These are phyloP conservation scores for Tanytarsus gracilentus DNA, from an alignment of 2,888 invertebrate genomes.

Conservation along the genomic window DNA sequence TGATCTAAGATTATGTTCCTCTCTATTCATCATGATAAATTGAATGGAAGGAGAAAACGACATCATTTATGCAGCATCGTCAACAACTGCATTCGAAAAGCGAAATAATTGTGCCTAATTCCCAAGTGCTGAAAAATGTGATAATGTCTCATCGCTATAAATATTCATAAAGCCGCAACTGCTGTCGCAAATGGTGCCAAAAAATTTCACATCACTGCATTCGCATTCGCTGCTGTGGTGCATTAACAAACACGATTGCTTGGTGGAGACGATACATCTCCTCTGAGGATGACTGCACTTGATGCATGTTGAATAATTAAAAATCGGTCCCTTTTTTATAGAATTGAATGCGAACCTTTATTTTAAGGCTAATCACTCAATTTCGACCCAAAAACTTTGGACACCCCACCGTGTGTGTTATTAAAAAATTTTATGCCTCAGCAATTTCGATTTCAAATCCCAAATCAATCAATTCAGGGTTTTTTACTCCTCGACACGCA, in stretches of 20 bases:
- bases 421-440: slow-evolving; percentile 14
- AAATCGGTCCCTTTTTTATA: too few relatives aligned
- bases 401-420: background rate
- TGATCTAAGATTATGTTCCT: slow-evolving; percentile 5
- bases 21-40: too few relatives aligned
- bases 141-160: slow-evolving; percentile 21
- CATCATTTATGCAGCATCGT: background rate
- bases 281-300: background rate
- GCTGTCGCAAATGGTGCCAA: slow-evolving; percentile 18
- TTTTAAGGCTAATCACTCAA: too few relatives aligned
- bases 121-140: slow-evolving; percentile 27
- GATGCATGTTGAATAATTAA: slow-evolving; percentile 3
- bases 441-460: slow-evolving; percentile 1
- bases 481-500: too few relatives aligned
- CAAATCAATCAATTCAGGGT: slow-evolving; percentile 28
- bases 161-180: slow-evolving; percentile 25
- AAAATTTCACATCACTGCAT: slow-evolving; percentile 7
- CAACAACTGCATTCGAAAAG: slow-evolving; percentile 4
- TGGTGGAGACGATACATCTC: background rate
- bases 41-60: too few relatives aligned
- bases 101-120: slow-evolving; percentile 25
- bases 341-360: too few relatives aligned
- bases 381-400: background rate
- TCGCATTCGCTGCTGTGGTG: background rate
- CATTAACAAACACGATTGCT: background rate